phyloP scores from a whole-genome alignment of 2,888 invertebrate species.

The Noctuana brunneofusca region DNA sequence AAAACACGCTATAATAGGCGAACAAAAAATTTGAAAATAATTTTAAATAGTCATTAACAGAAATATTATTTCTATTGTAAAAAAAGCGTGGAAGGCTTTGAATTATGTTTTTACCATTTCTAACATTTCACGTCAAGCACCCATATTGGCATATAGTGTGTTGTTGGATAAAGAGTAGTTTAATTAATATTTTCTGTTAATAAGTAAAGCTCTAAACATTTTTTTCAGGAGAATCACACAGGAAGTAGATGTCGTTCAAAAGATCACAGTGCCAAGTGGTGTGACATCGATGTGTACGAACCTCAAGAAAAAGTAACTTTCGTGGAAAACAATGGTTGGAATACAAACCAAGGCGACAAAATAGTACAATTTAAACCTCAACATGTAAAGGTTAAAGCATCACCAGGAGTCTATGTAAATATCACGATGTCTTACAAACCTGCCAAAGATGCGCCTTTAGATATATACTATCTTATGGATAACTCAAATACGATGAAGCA shows the following conservation, averaged over 20 bases:
- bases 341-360: constrained; percentile 19
- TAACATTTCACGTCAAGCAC: too few relatives aligned
- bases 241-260: constrained; percentile 44
- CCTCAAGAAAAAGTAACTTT: constrained; percentile 28
- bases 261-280: constrained; percentile 43
- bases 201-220: not conserved
- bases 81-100: too few relatives aligned
- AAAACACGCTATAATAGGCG: too few relatives aligned
- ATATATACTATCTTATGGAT: constrained; percentile 92
- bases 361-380: constrained; percentile 82
- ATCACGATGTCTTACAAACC: constrained; percentile 80
- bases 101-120: too few relatives aligned
- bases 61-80: too few relatives aligned
- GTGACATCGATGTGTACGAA: constrained; percentile 40
- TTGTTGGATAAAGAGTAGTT: too few relatives aligned
- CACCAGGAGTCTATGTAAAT: constrained; percentile 65
- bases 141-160: too few relatives aligned
- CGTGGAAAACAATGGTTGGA: constrained; percentile 35
- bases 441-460: constrained; percentile 89
- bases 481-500: constrained; percentile 87
- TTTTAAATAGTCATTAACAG: too few relatives aligned
- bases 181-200: too few relatives aligned
- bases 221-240: constrained; percentile 41
- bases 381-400: constrained; percentile 67
- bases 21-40: too few relatives aligned